Conservation (phyloP, 2,888 invertebrate species). For the Crepidodera aurea region DNA sequence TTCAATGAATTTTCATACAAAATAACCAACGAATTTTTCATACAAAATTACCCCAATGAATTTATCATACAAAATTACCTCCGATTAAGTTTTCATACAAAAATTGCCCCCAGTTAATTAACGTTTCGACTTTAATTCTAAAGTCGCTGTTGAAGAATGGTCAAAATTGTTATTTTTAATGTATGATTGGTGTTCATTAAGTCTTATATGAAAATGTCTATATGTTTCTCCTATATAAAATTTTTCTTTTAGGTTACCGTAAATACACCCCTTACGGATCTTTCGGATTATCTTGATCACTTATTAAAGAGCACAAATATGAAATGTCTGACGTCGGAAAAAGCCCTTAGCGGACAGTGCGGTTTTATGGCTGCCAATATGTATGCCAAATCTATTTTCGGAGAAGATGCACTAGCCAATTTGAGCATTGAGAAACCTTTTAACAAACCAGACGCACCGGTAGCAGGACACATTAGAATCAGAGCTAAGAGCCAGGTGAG, state of each 20-base stretch:
- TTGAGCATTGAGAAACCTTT: slow-evolving; percentile 96
- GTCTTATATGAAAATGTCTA: too few species aligned
- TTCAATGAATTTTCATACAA: too few species aligned
- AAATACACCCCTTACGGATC: slow-evolving; percentile 90
- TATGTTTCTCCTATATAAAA: too few species aligned
- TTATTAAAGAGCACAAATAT: slow-evolving; percentile 96
- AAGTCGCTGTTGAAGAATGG: too few species aligned
- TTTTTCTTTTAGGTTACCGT: slow-evolving; percentile 81
- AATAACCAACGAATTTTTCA: too few species aligned
- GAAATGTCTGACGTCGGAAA: slow-evolving; percentile 98
- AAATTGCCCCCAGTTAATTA: too few species aligned
- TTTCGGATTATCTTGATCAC: slow-evolving; percentile 92
- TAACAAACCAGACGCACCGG: slow-evolving; percentile 85
- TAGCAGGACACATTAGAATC: slow-evolving; percentile 96
- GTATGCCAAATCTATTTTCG: slow-evolving; percentile 97
- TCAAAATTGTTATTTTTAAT: too few species aligned
- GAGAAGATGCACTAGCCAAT: slow-evolving; percentile 98
- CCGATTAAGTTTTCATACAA: too few species aligned
- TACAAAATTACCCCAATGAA: too few species aligned
- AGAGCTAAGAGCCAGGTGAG: slow-evolving; percentile 96
- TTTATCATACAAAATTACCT: too few species aligned
- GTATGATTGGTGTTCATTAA: too few species aligned
- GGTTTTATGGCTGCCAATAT: slow-evolving; percentile 99
- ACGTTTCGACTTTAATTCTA: too few species aligned
- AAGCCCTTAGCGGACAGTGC: slow-evolving; percentile 95